Evolutionary conservation across 2,113 vertebrate genomes (phyloP).

Genomic region (Syngnathus scovelli): DNA sequence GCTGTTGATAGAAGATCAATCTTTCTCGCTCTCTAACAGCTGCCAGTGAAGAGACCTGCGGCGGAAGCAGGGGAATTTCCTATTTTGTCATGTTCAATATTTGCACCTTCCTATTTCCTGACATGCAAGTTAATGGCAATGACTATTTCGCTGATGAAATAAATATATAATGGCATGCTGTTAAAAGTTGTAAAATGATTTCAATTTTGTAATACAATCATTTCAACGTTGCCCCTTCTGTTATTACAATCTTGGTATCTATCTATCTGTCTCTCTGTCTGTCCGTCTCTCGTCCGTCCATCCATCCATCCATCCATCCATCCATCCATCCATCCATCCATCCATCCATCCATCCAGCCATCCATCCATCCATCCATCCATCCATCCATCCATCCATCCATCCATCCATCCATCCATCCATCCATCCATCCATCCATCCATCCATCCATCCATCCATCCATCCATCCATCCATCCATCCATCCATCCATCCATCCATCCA

Average conservation of each 20-base stretch:
- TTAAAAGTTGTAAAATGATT: constrained; percentile 54
- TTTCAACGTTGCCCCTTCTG: background rate
- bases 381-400: too few relatives aligned
- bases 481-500: too few relatives aligned
- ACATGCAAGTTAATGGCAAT: constrained; percentile 43
- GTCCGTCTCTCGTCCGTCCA: too few relatives aligned
- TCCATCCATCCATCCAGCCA: too few relatives aligned
- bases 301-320: too few relatives aligned
- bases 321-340: too few relatives aligned
- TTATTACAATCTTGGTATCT: background rate
- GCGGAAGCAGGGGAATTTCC: constrained; percentile 44
- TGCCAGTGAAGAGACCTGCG: constrained; percentile 58
- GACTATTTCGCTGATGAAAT: constrained; percentile 39
- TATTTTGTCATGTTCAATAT: constrained; percentile 66
- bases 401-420: too few relatives aligned
- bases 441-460: too few relatives aligned
- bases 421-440: too few relatives aligned
- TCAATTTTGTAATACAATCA: background rate
- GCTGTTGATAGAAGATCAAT: constrained; percentile 56
- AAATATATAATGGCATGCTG: constrained; percentile 40
- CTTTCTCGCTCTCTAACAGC: constrained; percentile 48
- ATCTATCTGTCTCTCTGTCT: too few relatives aligned
- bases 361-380: too few relatives aligned
- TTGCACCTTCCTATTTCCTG: constrained; percentile 45
- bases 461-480: too few relatives aligned